These are phyloP conservation scores for Copidosoma aretas DNA, from an alignment of 2,888 invertebrate genomes.

Conservation along the genomic window DNA sequence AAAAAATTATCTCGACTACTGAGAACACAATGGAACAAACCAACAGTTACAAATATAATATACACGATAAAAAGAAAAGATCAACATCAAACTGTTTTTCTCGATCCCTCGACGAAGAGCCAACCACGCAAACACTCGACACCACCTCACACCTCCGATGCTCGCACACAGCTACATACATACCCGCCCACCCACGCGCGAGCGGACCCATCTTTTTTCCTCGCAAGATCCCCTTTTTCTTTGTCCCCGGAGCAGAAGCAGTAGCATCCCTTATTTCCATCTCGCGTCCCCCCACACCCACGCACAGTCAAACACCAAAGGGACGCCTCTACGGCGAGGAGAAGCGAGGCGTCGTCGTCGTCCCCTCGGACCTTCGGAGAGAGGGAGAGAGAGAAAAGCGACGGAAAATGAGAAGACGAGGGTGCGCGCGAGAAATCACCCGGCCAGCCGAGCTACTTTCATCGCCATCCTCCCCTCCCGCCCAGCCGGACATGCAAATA, in stretches of 20 bases:
- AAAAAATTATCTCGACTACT: too few species aligned
- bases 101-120: too few species aligned
- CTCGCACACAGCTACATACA: background rate
- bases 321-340: background rate
- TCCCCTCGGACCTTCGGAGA: too few species aligned
- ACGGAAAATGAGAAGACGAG: too few species aligned
- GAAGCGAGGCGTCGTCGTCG: background rate
- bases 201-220: background rate
- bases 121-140: too few species aligned
- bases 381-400: background rate
- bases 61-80: too few species aligned
- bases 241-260: slow-evolving; percentile 17
- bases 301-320: background rate
- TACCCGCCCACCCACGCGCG: too few species aligned
- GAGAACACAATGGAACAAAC: too few species aligned
- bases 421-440: too few species aligned
- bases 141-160: background rate
- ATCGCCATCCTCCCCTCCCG: slow-evolving; percentile 23
- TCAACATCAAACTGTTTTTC: too few species aligned
- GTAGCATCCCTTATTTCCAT: slow-evolving; percentile 2
- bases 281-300: background rate
- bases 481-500: slow-evolving; percentile 51
- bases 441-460: background rate
- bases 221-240: background rate
- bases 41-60: too few species aligned